Evolutionary conservation across 2,797 vertebrate species (phyloP).

Genomic region (Nothura maculosa): DNA sequence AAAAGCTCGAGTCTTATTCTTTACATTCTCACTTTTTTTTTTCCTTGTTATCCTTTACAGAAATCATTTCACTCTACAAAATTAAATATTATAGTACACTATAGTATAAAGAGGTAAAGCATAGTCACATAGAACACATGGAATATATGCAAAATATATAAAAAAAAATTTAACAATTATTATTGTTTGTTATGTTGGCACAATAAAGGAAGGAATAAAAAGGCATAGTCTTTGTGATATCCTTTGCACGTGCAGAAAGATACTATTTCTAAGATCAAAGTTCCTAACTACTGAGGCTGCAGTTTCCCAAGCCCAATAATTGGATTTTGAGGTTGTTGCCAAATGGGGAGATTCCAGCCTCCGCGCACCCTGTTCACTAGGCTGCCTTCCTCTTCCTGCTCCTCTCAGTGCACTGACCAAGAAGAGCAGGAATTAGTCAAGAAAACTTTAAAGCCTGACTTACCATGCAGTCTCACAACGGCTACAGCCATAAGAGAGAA

Average conservation of each 20-base stretch:
- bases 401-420: neutral
- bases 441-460: neutral
- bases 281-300: neutral
- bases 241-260: neutral
- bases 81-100: no score
- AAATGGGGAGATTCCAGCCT: neutral
- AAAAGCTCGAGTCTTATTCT: neutral
- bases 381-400: neutral
- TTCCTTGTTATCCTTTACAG: neutral
- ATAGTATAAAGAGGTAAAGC: neutral
- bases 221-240: neutral
- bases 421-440: neutral
- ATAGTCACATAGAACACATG: neutral
- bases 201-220: neutral
- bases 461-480: rapidly evolving
- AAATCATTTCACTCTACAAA: neutral
- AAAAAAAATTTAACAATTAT: neutral
- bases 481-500: neutral
- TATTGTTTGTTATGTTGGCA: neutral
- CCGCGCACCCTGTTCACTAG: neutral
- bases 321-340: neutral
- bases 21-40: neutral
- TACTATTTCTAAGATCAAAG: neutral
- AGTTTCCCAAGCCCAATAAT: neutral
- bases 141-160: neutral